Conservation (phyloP, 2,113 vertebrate genomes). For the Phasianus colchicus region DNA sequence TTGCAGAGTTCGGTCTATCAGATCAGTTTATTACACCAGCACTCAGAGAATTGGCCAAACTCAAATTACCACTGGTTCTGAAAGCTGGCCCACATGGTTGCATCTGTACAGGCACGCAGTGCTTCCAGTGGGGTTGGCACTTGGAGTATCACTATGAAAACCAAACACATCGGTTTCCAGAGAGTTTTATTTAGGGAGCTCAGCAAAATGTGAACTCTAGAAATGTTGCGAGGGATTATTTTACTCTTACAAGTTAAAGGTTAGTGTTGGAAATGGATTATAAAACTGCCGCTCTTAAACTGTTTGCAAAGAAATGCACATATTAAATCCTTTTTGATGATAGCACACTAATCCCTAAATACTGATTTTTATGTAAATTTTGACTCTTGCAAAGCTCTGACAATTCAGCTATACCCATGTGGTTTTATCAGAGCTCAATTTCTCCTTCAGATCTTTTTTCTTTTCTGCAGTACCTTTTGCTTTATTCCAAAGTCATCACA, state of each 20-base stretch:
- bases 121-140: rapidly evolving
- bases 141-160: not conserved
- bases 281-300: conserved; percentile 40
- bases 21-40: not conserved
- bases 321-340: conserved; percentile 71
- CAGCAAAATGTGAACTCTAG: conserved; percentile 14
- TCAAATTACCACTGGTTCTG: not conserved
- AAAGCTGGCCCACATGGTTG: rapidly evolving
- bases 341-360: conserved; percentile 68
- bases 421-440: conserved; percentile 58
- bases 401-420: conserved; percentile 45
- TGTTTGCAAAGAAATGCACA: conserved; percentile 64
- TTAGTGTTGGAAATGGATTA: conserved; percentile 65
- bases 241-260: conserved; percentile 62
- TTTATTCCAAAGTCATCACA: conserved; percentile 53
- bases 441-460: conserved; percentile 57
- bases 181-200: not conserved
- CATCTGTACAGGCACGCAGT: rapidly evolving
- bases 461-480: conserved; percentile 38
- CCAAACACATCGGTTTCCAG: not conserved
- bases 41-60: not conserved
- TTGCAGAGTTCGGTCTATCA: not conserved
- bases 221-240: conserved; percentile 61
- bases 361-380: conserved; percentile 73
- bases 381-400: conserved; percentile 56